Percentiles rank a stretch among this genome's conserved stretches.
Conservation (phyloP, 2,113 vertebrate genomes). For the Prinia subflava region DNA sequence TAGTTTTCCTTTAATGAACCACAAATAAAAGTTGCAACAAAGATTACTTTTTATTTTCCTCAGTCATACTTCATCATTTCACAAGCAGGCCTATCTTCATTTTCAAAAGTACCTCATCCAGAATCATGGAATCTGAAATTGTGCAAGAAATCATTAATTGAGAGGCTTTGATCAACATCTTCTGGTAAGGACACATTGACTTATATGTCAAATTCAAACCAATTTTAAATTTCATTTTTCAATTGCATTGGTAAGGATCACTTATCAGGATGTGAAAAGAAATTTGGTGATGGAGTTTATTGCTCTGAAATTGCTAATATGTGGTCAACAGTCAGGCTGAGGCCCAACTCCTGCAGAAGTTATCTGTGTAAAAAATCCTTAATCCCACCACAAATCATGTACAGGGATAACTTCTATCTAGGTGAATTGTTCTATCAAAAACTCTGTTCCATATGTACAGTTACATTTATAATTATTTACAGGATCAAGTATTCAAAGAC, state of each 20-base stretch:
- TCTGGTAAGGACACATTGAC: neutral
- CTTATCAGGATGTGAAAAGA: neutral
- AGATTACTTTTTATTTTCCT: neutral
- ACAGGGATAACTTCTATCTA: neutral
- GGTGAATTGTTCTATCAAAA: neutral
- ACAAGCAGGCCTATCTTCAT: neutral
- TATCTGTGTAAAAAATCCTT: neutral
- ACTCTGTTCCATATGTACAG: neutral
- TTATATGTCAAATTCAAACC: neutral
- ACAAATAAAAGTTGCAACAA: conserved; percentile 43
- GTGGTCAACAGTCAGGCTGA: neutral
- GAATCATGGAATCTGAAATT: neutral
- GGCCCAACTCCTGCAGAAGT: neutral
- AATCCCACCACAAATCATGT: neutral
- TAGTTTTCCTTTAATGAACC: neutral
- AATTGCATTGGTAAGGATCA: neutral
- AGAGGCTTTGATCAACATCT: neutral
- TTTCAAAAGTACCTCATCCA: conserved; percentile 33
- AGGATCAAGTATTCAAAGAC: conserved; percentile 37
- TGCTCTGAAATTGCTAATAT: neutral
- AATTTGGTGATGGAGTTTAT: neutral
- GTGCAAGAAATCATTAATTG: neutral
- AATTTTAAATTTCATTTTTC: neutral
- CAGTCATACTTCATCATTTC: neutral
- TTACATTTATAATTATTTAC: neutral